phyloP scores from a whole-genome alignment of 1,140 invertebrate genomes.

The Bombus fervidus region DNA sequence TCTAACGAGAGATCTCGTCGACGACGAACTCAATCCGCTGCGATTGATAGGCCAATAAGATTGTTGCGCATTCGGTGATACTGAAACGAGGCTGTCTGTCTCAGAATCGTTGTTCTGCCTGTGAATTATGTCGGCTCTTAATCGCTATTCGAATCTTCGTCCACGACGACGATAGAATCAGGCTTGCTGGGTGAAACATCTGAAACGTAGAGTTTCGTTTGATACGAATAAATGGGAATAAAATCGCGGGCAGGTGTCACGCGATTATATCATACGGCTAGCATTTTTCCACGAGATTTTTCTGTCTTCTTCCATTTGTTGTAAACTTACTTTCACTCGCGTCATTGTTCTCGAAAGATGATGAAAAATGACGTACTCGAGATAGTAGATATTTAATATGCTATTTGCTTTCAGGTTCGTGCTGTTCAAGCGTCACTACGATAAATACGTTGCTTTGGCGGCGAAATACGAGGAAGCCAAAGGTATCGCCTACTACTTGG shows the following conservation, averaged over 20 bases:
- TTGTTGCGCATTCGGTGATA: neutral
- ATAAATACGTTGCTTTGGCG: conserved; percentile 85
- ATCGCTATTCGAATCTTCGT: neutral
- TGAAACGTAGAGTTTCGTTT: neutral
- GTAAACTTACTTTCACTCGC: neutral
- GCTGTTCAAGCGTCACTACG: conserved; percentile 86
- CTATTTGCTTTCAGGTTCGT: conserved; percentile 82
- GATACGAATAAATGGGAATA: neutral
- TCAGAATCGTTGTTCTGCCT: neutral
- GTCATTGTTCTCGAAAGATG: neutral
- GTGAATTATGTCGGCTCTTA: neutral
- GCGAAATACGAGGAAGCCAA: conserved; percentile 86
- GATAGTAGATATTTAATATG: neutral
- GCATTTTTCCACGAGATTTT: neutral
- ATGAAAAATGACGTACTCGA: neutral
- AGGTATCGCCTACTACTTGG: conserved; percentile 85
- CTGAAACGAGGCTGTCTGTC: neutral
- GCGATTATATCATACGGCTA: neutral
- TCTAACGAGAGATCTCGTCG: conserved; percentile 15
- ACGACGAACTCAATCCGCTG: neutral
- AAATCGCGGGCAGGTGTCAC: neutral
- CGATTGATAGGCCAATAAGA: conserved; percentile 18
- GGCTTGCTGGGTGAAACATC: neutral
- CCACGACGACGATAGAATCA: neutral
- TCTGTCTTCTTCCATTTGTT: neutral